A percentile compares a stretch with the other conserved stretches of the same genome.
Conservation (phyloP, 2,888 invertebrate genomes). For the Tipula vernalis region DNA sequence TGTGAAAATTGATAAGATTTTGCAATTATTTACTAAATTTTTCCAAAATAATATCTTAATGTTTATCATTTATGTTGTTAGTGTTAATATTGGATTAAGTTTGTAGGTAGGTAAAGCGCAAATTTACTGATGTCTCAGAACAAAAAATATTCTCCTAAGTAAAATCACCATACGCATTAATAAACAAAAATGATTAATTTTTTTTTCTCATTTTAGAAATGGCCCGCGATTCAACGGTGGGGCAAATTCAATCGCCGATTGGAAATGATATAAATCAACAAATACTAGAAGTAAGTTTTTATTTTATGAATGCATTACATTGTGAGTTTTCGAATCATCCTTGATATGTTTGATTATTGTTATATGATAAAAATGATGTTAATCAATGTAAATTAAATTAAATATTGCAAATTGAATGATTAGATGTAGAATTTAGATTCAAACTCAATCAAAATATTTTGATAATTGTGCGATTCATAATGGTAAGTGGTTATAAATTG, state of each 20-base stretch:
- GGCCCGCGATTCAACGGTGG: conserved; percentile 33
- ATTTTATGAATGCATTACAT: not conserved
- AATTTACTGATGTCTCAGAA: too few species aligned
- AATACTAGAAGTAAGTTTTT: conserved; percentile 31
- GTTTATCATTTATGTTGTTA: too few species aligned
- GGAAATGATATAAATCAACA: conserved; percentile 33
- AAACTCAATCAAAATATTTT: too few species aligned
- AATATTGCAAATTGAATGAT: not conserved
- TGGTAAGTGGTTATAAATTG: too few species aligned
- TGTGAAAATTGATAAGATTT: too few species aligned
- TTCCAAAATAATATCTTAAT: too few species aligned
- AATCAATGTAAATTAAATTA: not conserved
- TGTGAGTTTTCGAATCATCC: not conserved
- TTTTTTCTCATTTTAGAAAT: conserved; percentile 28
- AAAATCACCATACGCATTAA: not conserved
- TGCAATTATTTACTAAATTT: too few species aligned
- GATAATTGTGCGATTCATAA: too few species aligned
- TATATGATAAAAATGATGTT: not conserved
- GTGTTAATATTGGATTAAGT: too few species aligned
- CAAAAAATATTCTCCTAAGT: too few species aligned
- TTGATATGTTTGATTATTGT: not conserved
- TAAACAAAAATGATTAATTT: not conserved
- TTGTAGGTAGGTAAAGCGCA: too few species aligned
- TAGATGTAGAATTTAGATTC: not conserved
- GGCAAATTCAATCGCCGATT: conserved; percentile 24